Evolutionary conservation across 2,888 invertebrate species (phyloP).

Genomic region (Rhabditophanes sp.): DNA sequence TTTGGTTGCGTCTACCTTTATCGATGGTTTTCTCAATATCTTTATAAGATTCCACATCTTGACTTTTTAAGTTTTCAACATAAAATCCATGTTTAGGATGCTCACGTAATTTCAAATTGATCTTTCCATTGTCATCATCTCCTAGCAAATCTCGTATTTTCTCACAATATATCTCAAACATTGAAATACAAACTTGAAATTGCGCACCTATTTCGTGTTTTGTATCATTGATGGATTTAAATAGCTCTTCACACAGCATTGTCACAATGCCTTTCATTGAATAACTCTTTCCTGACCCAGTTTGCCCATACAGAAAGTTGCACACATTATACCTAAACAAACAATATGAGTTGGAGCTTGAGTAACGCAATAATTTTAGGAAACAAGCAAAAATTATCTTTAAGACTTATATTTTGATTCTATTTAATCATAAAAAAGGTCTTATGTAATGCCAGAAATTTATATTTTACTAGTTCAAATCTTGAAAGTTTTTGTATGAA

Average conservation of each 20-base stretch:
- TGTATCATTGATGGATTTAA: conserved; percentile 48
- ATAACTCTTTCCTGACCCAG: conserved; percentile 52
- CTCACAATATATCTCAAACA: conserved; percentile 54
- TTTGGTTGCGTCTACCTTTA: conserved; percentile 51
- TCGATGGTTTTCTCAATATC: conserved; percentile 50
- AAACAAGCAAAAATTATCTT: no score
- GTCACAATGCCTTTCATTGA: conserved; percentile 52
- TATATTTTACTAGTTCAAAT: no score
- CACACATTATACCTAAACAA: conserved; percentile 43
- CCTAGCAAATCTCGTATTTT: conserved; percentile 40
- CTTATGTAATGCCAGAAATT: no score
- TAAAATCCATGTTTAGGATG: conserved; percentile 52
- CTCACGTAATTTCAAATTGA: conserved; percentile 50
- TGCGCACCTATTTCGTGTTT: conserved; percentile 16
- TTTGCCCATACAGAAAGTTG: conserved; percentile 52
- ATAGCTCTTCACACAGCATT: conserved; percentile 50
- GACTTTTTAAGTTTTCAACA: conserved; percentile 48
- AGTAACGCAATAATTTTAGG: no score
- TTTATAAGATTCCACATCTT: conserved; percentile 31
- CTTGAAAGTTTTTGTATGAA: no score
- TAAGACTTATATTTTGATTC: no score
- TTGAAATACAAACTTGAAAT: conserved; percentile 49
- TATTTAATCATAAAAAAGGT: no score
- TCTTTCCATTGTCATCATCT: conserved; percentile 40
- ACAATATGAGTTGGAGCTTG: conserved; percentile 52